These are phyloP conservation scores for Mythimna loreyi DNA, from an alignment of 2,888 invertebrate genomes.

Conservation along the genomic window DNA sequence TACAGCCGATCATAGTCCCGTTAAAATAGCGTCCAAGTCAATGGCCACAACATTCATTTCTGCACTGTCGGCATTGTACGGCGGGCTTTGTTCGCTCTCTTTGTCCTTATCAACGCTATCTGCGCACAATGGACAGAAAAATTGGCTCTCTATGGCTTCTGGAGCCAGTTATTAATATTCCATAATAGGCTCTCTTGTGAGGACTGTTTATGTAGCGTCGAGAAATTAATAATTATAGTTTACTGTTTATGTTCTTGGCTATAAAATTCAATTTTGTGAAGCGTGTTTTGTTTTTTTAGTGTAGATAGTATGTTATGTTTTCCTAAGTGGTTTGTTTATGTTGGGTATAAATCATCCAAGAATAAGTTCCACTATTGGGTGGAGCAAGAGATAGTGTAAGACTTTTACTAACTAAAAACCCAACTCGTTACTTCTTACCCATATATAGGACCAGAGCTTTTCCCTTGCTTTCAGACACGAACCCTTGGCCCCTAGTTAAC, in stretches of 20 bases:
- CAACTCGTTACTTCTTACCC: too few relatives aligned
- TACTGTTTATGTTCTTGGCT: conserved; percentile 3
- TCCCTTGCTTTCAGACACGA: too few relatives aligned
- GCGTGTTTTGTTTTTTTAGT: background rate
- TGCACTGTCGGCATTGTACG: conserved; percentile 67
- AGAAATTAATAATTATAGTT: conserved; percentile 66
- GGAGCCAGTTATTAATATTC: conserved; percentile 81
- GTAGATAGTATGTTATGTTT: background rate
- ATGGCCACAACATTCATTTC: conserved; percentile 59
- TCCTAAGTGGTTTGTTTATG: background rate
- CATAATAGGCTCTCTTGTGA: conserved; percentile 75
- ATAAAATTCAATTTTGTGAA: conserved; percentile 27
- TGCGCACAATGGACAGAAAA: conserved; percentile 83
- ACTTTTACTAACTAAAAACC: too few relatives aligned
- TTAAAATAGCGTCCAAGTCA: conserved; percentile 58
- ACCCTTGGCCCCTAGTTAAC: too few relatives aligned
- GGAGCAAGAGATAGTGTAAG: too few relatives aligned
- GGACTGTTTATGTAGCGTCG: conserved; percentile 43
- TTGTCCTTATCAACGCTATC: conserved; percentile 80
- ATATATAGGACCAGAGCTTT: too few relatives aligned
- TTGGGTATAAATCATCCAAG: too few relatives aligned
- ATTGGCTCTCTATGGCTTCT: conserved; percentile 84
- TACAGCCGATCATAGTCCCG: conserved; percentile 55
- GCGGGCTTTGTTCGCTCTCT: conserved; percentile 64
- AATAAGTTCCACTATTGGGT: too few relatives aligned